Base-by-base conservation (phyloP, 2,113 vertebrate genomes). In the Chamaetylas fuelleborni region DNA sequence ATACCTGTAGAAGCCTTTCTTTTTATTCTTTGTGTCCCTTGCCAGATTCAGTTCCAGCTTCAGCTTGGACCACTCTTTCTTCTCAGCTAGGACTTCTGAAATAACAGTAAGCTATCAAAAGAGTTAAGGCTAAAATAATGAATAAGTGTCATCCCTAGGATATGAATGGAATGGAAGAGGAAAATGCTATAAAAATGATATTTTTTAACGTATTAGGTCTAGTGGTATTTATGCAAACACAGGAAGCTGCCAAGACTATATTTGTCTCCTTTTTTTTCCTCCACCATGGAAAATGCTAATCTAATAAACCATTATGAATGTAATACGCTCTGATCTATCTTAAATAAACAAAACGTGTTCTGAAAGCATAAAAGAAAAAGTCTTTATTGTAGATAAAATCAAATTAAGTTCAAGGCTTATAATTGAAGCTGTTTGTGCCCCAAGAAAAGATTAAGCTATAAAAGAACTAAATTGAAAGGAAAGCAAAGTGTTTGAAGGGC, bases 331-430 rank as follows among this genome's bases (percentile, higher is more conserved):
- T 89, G 69, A 69, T 92, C 23, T 91, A 28, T 79, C 60, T 96
- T 94, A 91, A 96, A 91, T 69, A 92, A 90, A 84, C 22, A 82
- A 83, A 38, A 94, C 53, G 28, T 84, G 18, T 50, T 80, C 80
- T 92, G 60, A 93, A 90, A 90, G 18, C 43, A 60, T 54, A 69
- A 66, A 89, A 88, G 16, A 38, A 87, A 60, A 76, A 28, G 28
- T 81, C 43, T 94, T 67, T 66, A 65, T 73, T 92, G 24, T 40
- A 86, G 89, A 92, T 92, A 86, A 96, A 92, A 91, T 66, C 47
- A 92, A 92, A 95, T 84, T 66, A 86, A 77, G 23, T 80, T 93
- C n/a, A 69, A 91, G 28, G 48, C 60, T 73, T 70, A 58, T 84
- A 91, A 81, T 22, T 86, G 81, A 95, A 93, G n/a, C 9, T 79